A percentile compares a stretch with the other conserved stretches of the same genome.
Evolutionary conservation across 2,888 invertebrate species (phyloP).

Genomic region (Empis stercorea): DNA sequence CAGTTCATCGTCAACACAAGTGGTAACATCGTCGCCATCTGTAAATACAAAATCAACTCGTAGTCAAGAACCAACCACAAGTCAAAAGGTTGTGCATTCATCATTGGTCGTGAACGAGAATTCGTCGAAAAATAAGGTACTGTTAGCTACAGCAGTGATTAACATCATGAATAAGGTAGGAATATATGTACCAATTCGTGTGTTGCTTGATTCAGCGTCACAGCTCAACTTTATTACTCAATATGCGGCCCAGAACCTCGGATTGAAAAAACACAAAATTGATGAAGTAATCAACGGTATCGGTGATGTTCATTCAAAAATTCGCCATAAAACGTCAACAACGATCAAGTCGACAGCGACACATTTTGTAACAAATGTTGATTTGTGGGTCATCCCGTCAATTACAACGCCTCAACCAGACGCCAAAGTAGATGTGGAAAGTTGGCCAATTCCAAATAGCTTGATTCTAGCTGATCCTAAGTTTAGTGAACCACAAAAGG

Average conservation of each 20-base stretch:
- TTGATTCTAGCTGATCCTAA: constrained; percentile 5
- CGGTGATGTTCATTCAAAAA: neutral
- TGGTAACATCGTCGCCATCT: neutral
- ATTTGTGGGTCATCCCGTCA: neutral
- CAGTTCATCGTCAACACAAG: neutral
- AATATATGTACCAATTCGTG: neutral
- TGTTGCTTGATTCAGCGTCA: constrained; percentile 5
- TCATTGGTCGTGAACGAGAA: neutral
- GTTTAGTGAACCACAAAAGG: constrained; percentile 2
- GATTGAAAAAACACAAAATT: neutral
- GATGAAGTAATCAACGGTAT: neutral
- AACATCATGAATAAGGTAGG: neutral
- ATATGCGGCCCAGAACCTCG: neutral
- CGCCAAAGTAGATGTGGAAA: neutral
- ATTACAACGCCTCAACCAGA: neutral
- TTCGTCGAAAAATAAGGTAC: neutral
- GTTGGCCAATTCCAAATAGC: constrained; percentile 1
- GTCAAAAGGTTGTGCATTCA: no score
- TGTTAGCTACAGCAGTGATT: constrained; percentile 4
- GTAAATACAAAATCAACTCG: neutral
- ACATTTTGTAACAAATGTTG: neutral
- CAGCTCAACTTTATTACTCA: constrained; percentile 4
- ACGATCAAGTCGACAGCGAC: neutral
- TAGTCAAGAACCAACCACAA: no score
- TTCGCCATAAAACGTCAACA: neutral